These are phyloP conservation scores for Falco cherrug DNA, from an alignment of 2,797 vertebrate genomes.

Conservation along the genomic window DNA sequence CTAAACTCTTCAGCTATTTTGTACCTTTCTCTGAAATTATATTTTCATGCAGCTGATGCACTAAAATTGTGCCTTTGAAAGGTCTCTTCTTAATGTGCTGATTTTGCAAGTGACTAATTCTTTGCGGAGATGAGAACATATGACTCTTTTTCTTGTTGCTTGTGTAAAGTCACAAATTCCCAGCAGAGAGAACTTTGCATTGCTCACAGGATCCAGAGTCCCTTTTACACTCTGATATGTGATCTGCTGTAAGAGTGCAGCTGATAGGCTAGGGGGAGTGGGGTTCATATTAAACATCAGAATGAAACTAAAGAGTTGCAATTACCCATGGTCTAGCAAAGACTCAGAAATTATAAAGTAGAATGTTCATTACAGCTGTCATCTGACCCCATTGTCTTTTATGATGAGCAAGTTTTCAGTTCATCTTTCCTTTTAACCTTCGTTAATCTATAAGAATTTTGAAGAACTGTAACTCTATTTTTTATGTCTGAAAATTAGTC, in stretches of 20 bases:
- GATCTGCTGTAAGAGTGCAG: not conserved
- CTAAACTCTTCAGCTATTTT: constrained; percentile 10
- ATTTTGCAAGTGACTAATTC: not conserved
- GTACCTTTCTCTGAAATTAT: not conserved
- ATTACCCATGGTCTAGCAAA: not conserved
- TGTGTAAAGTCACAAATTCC: not conserved
- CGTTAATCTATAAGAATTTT: not conserved
- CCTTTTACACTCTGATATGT: not conserved
- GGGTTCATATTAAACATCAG: not conserved
- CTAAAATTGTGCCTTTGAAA: not conserved
- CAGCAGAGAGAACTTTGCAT: not conserved
- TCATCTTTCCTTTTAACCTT: not conserved
- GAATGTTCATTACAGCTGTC: not conserved
- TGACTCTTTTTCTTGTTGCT: not conserved
- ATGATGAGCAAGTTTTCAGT: not conserved
- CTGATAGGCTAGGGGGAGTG: not conserved
- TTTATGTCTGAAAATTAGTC: not conserved
- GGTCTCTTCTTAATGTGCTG: not conserved
- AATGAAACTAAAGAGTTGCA: not conserved
- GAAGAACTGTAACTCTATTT: not conserved
- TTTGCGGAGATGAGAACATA: not conserved
- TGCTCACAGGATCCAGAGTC: not conserved
- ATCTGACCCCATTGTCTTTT: not conserved
- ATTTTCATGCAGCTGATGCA: not conserved
- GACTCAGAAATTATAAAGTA: not conserved